Percentiles rank a stretch among this genome's conserved stretches.
Conservation (phyloP, 2,113 vertebrate genomes). For the Perccottus glenii region DNA sequence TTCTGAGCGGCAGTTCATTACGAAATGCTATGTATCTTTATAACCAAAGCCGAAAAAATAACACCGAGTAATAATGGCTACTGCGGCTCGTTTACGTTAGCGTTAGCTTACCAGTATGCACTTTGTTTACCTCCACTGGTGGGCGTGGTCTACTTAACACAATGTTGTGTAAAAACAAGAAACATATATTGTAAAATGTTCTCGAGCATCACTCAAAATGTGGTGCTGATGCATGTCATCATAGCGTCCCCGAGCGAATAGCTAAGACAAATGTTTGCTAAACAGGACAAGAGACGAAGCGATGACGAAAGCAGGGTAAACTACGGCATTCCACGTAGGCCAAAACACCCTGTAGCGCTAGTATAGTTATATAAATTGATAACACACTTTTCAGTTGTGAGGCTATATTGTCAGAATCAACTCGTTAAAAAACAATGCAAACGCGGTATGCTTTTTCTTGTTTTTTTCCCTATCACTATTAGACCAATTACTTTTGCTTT, state of each 20-base stretch:
- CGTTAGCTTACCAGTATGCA: slow-evolving; percentile 5
- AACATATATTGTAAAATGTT: too few relatives aligned
- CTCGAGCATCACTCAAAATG: not conserved
- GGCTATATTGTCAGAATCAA: too few relatives aligned
- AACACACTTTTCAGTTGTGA: not conserved
- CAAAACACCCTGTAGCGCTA: not conserved
- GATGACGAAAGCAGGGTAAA: not conserved
- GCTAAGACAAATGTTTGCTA: slow-evolving; percentile 16
- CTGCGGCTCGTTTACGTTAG: not conserved
- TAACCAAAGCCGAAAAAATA: slow-evolving; percentile 19
- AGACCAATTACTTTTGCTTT: not conserved
- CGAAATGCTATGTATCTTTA: slow-evolving; percentile 4
- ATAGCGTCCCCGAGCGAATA: not conserved
- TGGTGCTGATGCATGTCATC: not conserved
- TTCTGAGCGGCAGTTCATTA: slow-evolving; percentile 96
- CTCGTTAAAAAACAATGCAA: too few relatives aligned
- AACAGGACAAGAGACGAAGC: not conserved
- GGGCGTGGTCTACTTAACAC: not conserved
- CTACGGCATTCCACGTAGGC: slow-evolving; percentile 54
- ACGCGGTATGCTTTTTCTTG: too few relatives aligned
- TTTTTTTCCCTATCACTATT: not conserved
- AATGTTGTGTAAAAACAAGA: not conserved
- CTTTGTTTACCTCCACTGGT: slow-evolving; percentile 49
- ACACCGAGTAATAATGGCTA: not conserved
- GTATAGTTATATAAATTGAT: not conserved